Base-by-base conservation (phyloP, 2,797 vertebrate genomes). In the Spheniscus humboldti region DNA sequence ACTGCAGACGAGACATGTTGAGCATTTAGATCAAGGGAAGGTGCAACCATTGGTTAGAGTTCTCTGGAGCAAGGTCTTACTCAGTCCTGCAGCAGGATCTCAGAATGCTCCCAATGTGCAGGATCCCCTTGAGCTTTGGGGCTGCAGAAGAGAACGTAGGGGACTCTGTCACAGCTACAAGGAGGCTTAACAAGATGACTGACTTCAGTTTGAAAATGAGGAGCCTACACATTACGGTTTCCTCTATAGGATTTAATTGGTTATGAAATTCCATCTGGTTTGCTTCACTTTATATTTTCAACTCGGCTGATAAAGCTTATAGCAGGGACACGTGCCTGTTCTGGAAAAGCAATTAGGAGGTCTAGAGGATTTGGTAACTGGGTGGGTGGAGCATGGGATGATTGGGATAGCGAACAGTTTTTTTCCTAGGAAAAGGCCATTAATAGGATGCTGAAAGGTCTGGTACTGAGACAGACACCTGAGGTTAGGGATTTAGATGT, bases 191-290 rank as follows among this genome's bases (percentile, higher is more conserved):
- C 35, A 69, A 93, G 75, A 62, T 13, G 2, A 71, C n/a, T 74
- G 83, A 81, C 57, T 86, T 71, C 45, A 60, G 69, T 86, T 53
- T 91, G 84, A 78, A 93, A 87, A 87, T 59, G 64, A 94, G 75
- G 67, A 86, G 76, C 53, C 72, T 89, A 75, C 5, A 3, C 72
- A 64, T 77, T 89, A 52, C 4, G 15, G 41, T 92, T 91, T 37
- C 56, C 80, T 82, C 66, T 88, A 57, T 77, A 72, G 56, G 53
- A 93, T 93, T 63, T 86, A 96, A 91, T 94, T 92, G 77, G 90
- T 93, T 95, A 72, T 86, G 92, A 94, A 93, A 95, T 90, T 97
- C 92, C 86, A 95, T 88, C 90, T 97, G 81, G 78, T 96, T 95
- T 93, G 55, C 85, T 96, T 96, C 92, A 86, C 72, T 95, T 95